Evolutionary conservation across 2,888 invertebrate genomes (phyloP), one percentile per base, ranked within the genome.

Genomic region (Automeris io): DNA sequence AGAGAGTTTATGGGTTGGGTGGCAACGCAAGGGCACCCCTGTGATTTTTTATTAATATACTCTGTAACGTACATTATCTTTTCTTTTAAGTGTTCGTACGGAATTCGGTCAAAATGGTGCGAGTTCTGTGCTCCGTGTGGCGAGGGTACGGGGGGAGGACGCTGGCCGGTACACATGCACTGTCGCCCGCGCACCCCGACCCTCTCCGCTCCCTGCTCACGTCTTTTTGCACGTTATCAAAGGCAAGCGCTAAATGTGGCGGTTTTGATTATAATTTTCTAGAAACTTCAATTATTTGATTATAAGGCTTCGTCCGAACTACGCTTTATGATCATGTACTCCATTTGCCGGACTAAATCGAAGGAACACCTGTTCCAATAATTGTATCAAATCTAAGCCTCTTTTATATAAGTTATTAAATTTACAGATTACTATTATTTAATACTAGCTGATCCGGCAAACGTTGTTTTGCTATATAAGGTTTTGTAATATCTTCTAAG

Each of bases 41-140:
- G 4, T 9, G 8, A 11, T 7, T 3, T 19, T 21, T 12, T 7
- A 11, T 21, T 11, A 29, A 23, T 11, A 25, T 26, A 26, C 1
- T 4, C 23, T 3, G 21, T 9, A 4, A 13, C 3, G 21, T 11
- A 7, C 8, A 9, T 6, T 11, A 5, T 12, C 13, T 43, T 24
- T 23, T 5, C 42, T 9, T 26, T 13, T 2, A 50, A 86, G 86
- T 50, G 86, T 86, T 19, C 77, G 86, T 36, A 86, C 86, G 2
- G 85, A 85, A 47, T 83, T 86, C 31, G 81, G 85, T 0, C 58
- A 74, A 5, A 82, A 82, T 38, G 86, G 86, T 2, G 86, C 86
- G 0, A 79, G 82, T 48, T 85, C 85, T 0, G 78, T 83, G 9
- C 56, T 86, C 6, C 70, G 83, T 0, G 86, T 85, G 19, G 86